Base-by-base conservation (phyloP, 2,113 vertebrate species). In the Uria lomvia region DNA sequence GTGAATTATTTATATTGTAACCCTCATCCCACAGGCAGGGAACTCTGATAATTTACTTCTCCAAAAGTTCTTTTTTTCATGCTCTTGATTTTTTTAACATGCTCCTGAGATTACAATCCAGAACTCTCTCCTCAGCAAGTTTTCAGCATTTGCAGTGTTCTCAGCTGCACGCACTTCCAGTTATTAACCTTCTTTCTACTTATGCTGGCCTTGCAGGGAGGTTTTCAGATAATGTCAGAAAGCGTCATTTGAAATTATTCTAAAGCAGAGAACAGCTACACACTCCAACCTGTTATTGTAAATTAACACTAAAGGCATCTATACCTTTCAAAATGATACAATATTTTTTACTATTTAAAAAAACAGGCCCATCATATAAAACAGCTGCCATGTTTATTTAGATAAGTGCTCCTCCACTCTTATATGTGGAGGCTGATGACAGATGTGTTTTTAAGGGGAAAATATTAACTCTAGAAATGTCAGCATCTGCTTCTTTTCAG, bases 401-500 rank as follows among this genome's bases (percentile, higher is more conserved):
- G 97, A 96, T 95, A 98, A 97, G 92, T 91, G 59, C 88, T 97
- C 89, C 93, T 96, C 94, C 40, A 29, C 86, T 96, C 88, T 97
- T 97, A 76, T 95, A 83, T 97, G 94, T 94, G 92, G 79, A 97
- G 91, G 94, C 87, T 94, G 97, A 97, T 97, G 98, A 98, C 97
- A 98, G 97, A 97, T 86, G 53, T 36, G 36, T 97, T 98, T 98
- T 97, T 92, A 97, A 96, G 94, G 93, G 81, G 95, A 97, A 97
- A 96, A 96, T 98, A 97, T 95, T 94, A 98, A 97, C 96, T 97
- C 94, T 97, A 86, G 95, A 96, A 95, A 95, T 88, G 88, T 93
- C 95, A 96, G 84, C 98, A 98, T 98, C 98, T 98, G 98, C 82
- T 98, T 90, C 97, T 97, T 98, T 91, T 98, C 97, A 97, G 92